Evolutionary conservation across 2,797 vertebrate genomes (phyloP).

Genomic region (Florisuga fusca): DNA sequence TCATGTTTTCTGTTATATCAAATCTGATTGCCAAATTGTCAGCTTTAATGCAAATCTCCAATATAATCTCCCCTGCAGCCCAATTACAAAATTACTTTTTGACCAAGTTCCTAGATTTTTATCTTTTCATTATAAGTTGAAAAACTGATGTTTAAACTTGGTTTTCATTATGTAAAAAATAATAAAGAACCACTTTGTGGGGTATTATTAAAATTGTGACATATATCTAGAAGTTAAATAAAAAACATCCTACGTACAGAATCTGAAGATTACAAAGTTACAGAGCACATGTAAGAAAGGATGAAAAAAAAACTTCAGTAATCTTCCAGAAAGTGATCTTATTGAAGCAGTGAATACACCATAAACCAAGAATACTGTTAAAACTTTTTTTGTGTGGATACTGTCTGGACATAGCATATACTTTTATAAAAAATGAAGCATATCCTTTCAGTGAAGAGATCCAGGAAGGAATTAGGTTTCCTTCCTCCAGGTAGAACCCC

Average conservation of each 20-base stretch:
- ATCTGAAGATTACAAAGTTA: background rate
- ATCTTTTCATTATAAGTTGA: background rate
- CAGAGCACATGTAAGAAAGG: background rate
- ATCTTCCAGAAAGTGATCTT: background rate
- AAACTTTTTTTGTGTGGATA: background rate
- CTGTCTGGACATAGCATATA: background rate
- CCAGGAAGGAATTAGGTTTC: background rate
- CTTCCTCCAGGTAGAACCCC: background rate
- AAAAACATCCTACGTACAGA: background rate
- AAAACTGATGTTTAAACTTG: background rate
- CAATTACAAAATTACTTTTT: conserved; percentile 56
- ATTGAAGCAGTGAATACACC: background rate
- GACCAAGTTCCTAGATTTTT: conserved; percentile 16
- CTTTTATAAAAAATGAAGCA: background rate
- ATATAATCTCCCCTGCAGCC: conserved; percentile 53
- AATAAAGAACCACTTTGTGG: background rate
- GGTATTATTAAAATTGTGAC: background rate
- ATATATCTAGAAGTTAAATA: background rate
- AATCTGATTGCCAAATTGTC: conserved; percentile 71
- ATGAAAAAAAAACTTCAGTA: background rate
- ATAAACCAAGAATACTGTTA: background rate
- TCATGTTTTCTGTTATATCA: conserved; percentile 62
- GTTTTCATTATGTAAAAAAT: background rate
- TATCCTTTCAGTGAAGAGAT: background rate
- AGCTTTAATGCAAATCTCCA: conserved; percentile 54